Base-by-base conservation (phyloP, 2,797 vertebrate species). In the Peromyscus eremicus region DNA sequence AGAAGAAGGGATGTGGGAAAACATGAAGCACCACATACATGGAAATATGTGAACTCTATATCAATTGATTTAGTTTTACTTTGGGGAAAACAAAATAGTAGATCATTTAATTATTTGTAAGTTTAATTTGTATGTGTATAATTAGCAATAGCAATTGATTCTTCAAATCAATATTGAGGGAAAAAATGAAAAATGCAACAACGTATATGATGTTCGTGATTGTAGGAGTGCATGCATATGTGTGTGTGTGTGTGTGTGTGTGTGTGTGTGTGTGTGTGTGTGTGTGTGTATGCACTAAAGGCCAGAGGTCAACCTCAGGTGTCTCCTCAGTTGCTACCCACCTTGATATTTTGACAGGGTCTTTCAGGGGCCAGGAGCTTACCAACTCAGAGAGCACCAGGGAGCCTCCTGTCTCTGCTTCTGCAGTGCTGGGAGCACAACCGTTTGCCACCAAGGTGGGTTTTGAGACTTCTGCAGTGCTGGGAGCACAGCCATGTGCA, bases 91-190 rank as follows among this genome's bases (percentile, higher is more conserved):
- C 7, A 87, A 83, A 77, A 43, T 70, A 37, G n/a, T 76, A 81
- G 29, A 14, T 52, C 14, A 60, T 91, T n/a, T 88, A 77, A 71
- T 13, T 27, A 80, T 52, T 89, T 95, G 27, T 34, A 90, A 95
- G 12, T 21, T 73, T 79, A 66, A 23, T 88, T 91, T 86, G 66
- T 32, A 70, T 10, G 71, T n/a, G 5, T 49, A 3, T 76, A 66
- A 76, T 71, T 95, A 85, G 17, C 32, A 83, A 70, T 37, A 91
- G 25, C 43, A 46, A 73, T 19, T 13, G 40, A 49, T 37, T 91
- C 34, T 92, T 89, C 91, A 55, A 60, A 21, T 88, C 23, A 60
- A 32, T 13, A 14, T 92, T 89, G 3, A 89, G 46, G 49, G 29
- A 62, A 94, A 91, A 84, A 57, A 46, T 55, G 6, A 79, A 75